These are phyloP conservation scores for Etheostoma cragini DNA, from an alignment of 2,113 vertebrate species.

Conservation along the genomic window DNA sequence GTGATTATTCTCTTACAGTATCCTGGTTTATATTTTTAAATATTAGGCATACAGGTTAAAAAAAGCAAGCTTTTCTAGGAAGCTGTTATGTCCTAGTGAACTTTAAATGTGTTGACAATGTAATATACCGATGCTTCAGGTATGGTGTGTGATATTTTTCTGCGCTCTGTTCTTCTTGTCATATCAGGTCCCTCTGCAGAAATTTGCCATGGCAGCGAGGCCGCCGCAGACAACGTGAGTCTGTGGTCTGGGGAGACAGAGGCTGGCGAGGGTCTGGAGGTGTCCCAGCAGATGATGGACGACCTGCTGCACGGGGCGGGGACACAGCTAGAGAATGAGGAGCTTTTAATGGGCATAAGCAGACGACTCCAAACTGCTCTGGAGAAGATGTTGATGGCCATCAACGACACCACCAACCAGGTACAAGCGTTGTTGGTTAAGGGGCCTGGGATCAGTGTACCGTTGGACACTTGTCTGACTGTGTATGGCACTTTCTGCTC, in stretches of 20 bases:
- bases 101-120: background rate
- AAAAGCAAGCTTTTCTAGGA: background rate
- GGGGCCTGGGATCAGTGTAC: background rate
- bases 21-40: background rate
- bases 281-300: conserved; percentile 84
- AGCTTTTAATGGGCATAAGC: conserved; percentile 87
- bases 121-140: background rate
- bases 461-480: too few relatives aligned
- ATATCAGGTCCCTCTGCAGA: conserved; percentile 53
- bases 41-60: background rate
- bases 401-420: conserved; percentile 91
- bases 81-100: background rate
- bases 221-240: conserved; percentile 66
- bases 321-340: conserved; percentile 88
- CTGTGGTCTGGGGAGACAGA: conserved; percentile 81
- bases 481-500: background rate
- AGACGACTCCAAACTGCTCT: conserved; percentile 90
- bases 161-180: conserved; percentile 22
- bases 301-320: conserved; percentile 81
- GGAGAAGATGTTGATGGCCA: conserved; percentile 92
- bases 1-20: background rate
- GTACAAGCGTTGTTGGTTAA: conserved; percentile 74
- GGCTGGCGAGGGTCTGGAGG: conserved; percentile 81
- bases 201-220: conserved; percentile 68
- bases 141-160: background rate